phyloP scores from a whole-genome alignment of 2,113 vertebrate genomes.

The Notechis scutatus region DNA sequence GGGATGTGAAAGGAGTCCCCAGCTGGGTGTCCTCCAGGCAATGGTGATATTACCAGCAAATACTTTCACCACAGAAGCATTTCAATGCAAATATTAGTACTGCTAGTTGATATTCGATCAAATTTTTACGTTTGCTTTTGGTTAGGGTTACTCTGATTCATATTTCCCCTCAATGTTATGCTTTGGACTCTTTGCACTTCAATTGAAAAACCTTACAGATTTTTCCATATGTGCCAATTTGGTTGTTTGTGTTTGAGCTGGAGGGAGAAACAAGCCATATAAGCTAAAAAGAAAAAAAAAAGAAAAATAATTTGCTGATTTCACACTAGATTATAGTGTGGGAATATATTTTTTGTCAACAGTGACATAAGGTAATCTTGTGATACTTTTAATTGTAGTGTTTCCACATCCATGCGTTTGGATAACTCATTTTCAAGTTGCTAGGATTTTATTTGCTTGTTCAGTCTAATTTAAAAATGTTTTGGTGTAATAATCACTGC shows the following conservation, averaged over 20 bases:
- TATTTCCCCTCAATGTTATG: background rate
- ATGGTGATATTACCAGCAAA: background rate
- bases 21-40: background rate
- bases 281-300: background rate
- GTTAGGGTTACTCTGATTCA: background rate
- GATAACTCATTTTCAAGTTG: conserved; percentile 45
- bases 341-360: conserved; percentile 39
- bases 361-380: conserved; percentile 32
- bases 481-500: background rate
- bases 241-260: background rate
- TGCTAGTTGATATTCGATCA: background rate
- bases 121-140: background rate
- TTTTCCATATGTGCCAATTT: background rate
- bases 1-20: background rate
- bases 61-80: background rate
- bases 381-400: conserved; percentile 41
- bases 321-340: conserved; percentile 27
- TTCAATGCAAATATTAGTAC: background rate
- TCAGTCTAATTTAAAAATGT: conserved; percentile 53
- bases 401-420: conserved; percentile 47
- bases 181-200: background rate
- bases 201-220: background rate
- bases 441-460: conserved; percentile 48
- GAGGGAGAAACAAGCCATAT: background rate
- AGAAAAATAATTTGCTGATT: conserved; percentile 10